A percentile compares a stretch with the other conserved stretches of the same genome.
Evolutionary conservation across 2,113 vertebrate genomes (phyloP).

Genomic region (Turdus rufiventris): DNA sequence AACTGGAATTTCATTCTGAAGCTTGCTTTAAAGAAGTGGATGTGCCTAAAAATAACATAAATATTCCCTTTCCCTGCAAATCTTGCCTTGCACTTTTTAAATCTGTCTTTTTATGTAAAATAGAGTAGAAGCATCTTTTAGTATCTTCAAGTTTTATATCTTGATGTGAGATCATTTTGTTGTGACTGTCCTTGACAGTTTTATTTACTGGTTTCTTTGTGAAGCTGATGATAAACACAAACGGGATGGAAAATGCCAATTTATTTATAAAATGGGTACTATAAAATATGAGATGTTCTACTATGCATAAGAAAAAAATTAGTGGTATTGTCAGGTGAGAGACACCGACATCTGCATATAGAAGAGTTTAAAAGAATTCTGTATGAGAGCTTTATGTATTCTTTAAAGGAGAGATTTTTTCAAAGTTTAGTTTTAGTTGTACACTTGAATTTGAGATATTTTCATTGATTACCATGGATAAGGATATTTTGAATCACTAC

Average conservation of each 20-base stretch:
- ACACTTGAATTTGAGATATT: constrained; percentile 76
- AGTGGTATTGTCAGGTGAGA: constrained; percentile 59
- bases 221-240: constrained; percentile 79
- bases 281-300: constrained; percentile 68
- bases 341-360: constrained; percentile 44
- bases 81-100: constrained; percentile 88
- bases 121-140: constrained; percentile 74
- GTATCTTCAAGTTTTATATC: constrained; percentile 78
- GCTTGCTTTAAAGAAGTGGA: constrained; percentile 83
- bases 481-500: constrained; percentile 80
- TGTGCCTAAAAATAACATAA: constrained; percentile 74
- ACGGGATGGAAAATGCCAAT: constrained; percentile 68
- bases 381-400: constrained; percentile 73
- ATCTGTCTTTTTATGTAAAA: constrained; percentile 82
- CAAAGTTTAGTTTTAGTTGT: constrained; percentile 70
- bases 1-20: constrained; percentile 81
- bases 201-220: constrained; percentile 85
- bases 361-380: constrained; percentile 61
- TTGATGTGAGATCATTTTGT: constrained; percentile 78
- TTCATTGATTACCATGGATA: constrained; percentile 69
- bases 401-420: constrained; percentile 67
- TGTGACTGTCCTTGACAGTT: constrained; percentile 81
- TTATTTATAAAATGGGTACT: constrained; percentile 83
- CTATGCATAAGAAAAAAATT: constrained; percentile 71
- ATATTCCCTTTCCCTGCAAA: constrained; percentile 68